phyloP scores from a whole-genome alignment of 1,140 invertebrate genomes.

The Ectropis grisescens region DNA sequence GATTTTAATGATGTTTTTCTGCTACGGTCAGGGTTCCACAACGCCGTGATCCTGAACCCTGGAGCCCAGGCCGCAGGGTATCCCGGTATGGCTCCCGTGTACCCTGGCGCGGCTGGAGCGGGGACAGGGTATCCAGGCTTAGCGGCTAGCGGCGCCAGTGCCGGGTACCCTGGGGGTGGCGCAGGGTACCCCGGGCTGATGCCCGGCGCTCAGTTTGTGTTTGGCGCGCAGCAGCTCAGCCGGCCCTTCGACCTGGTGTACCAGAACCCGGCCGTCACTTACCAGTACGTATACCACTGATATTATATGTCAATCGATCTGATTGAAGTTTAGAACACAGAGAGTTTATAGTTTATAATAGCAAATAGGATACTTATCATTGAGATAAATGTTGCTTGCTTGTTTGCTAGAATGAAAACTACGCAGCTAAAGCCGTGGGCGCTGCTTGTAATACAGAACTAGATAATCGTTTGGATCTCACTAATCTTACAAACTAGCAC shows the following conservation, averaged over 20 bases:
- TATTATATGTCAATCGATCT: no score
- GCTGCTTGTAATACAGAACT: no score
- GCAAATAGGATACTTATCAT: no score
- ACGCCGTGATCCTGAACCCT: constrained; percentile 30
- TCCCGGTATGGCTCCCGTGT: constrained; percentile 20
- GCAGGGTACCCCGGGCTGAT: constrained; percentile 15
- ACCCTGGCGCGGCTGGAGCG: constrained; percentile 6
- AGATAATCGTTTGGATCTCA: no score
- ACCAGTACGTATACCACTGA: constrained; percentile 39
- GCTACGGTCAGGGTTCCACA: constrained; percentile 32
- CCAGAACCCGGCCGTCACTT: constrained; percentile 21
- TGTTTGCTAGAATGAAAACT: no score
- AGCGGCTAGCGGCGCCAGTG: no score
- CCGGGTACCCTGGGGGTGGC: no score
- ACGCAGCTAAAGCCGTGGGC: no score
- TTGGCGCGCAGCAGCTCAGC: constrained; percentile 1
- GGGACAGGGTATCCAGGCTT: constrained; percentile 7
- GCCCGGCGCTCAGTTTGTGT: constrained; percentile 11
- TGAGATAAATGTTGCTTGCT: no score
- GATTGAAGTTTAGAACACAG: no score
- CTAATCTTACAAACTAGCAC: no score
- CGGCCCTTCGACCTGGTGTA: constrained; percentile 26
- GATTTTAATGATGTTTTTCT: not conserved
- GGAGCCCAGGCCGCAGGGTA: constrained; percentile 23
- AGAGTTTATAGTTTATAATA: no score